Conservation (phyloP, 2,797 vertebrate genomes). For the Poecilia velifera region DNA sequence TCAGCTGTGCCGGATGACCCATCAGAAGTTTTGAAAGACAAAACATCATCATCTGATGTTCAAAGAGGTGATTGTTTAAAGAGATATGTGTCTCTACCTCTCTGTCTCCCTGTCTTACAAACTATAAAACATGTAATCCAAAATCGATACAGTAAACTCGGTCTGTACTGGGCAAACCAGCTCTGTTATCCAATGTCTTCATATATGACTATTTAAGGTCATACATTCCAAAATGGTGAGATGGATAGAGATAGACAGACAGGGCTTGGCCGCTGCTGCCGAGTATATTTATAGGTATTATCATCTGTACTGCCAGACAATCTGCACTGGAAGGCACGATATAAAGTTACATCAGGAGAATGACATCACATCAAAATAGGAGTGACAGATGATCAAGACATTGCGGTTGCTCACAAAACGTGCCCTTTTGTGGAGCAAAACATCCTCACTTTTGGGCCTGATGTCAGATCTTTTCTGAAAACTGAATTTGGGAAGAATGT, state of each 20-base stretch:
- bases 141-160: constrained; percentile 5
- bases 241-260: constrained; percentile 67
- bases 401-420: constrained; percentile 65
- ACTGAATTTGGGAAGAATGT: constrained; percentile 38
- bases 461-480: constrained; percentile 58
- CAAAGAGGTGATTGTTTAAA: no score
- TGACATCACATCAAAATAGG: constrained; percentile 75
- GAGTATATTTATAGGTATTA: constrained; percentile 73
- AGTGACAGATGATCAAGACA: constrained; percentile 65
- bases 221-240: constrained; percentile 77
- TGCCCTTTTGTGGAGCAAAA: constrained; percentile 68
- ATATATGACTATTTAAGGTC: constrained; percentile 75
- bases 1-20: no score
- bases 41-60: no score
- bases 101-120: background rate
- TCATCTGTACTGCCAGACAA: constrained; percentile 64
- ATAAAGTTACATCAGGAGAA: constrained; percentile 64
- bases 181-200: constrained; percentile 43
- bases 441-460: constrained; percentile 41
- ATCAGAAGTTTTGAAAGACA: no score
- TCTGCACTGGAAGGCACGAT: constrained; percentile 54
- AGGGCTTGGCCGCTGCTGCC: constrained; percentile 58
- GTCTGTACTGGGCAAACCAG: constrained; percentile 26
- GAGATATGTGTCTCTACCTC: background rate
- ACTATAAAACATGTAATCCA: background rate